These are phyloP conservation scores for Nycticorax nycticorax DNA, from an alignment of 2,113 vertebrate species.

Conservation along the genomic window DNA sequence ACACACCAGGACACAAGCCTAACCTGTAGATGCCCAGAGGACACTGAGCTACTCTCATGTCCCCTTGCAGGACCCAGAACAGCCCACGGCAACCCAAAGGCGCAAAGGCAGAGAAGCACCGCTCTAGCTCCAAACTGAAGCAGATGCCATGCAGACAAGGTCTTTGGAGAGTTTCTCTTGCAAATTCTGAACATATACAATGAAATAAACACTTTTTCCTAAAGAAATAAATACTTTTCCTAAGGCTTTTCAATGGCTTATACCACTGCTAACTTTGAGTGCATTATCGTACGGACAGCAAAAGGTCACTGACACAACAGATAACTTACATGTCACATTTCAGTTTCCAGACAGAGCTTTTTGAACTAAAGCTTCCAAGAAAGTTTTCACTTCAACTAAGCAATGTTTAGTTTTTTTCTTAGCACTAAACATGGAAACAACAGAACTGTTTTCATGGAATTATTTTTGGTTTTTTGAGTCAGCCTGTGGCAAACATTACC, in stretches of 20 bases:
- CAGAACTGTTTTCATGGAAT: neutral
- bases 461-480: neutral
- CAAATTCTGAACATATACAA: neutral
- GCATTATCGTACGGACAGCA: neutral
- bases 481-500: neutral
- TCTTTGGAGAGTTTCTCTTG: neutral
- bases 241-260: neutral
- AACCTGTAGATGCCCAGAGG: neutral
- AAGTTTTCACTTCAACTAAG: neutral
- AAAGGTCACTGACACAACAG: neutral
- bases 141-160: neutral
- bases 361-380: neutral
- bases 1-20: neutral
- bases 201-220: neutral
- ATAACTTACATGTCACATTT: neutral
- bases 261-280: neutral
- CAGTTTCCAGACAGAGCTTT: neutral
- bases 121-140: neutral
- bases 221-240: neutral
- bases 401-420: neutral
- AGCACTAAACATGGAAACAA: neutral
- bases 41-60: neutral
- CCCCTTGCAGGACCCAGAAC: neutral
- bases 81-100: neutral
- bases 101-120: neutral